Base-by-base conservation (phyloP, 2,797 vertebrate species). In the Phaenicophaeus curvirostris region DNA sequence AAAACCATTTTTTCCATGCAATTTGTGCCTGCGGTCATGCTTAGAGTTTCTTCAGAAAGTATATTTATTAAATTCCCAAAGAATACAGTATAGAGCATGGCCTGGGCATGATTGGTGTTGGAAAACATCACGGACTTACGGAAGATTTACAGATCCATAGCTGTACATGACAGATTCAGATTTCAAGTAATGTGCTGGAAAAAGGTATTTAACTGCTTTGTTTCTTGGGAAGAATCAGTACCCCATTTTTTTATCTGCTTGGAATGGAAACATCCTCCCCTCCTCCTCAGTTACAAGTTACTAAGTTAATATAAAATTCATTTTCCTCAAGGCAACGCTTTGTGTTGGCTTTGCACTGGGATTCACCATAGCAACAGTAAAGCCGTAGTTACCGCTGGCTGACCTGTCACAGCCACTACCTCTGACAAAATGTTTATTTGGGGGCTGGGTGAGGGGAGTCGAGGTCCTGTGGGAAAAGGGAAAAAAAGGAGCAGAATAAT, bases 1-100 rank as follows among this genome's bases (percentile, higher is more conserved):
- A 74, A 94, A 90, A 79, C 19, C 27, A 8, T n/a, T 53, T 78
- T 61, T 81, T 66, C 28, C 81, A 94, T 94, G 94, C 91, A 94
- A 0, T 66, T 72, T 85, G 54, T 85, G 87, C 75, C 87, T 68
- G 44, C 81, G 80, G 59, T 86, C 89, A 92, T 90, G 90, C 92
- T 59, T 79, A 78, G 78, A 62, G 48, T 82, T 88, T 63, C 66
- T 86, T 74, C 66, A 82, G 62, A 59, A 78, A 73, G 44, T 17
- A 2, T 27, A 20, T 74, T 66, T 57, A 66, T n/a, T 80, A 61
- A 37, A 82, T 83, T 90, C 67, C 44, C 25, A 16, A 46, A 35
- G 62, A 85, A 57, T 31, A 20, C 54, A 44, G 20, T 13, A 24
- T 7, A 25, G 57, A 31, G 46, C 50, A 4, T 15, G n/a, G 65